Base-by-base conservation (phyloP, 2,888 invertebrate species). In the Carpatolechia fugitivella region DNA sequence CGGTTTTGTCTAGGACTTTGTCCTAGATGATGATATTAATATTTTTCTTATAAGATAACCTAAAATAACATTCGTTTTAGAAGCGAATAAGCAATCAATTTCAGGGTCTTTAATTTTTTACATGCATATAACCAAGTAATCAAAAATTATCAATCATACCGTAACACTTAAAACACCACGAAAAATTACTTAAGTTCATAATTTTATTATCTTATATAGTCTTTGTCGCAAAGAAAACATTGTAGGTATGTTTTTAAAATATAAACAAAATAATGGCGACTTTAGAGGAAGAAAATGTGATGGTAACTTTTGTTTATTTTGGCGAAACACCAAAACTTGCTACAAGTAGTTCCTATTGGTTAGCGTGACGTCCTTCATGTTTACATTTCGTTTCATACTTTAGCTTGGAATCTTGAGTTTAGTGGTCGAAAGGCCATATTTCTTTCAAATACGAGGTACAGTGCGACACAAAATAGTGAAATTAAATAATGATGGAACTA, bases 1-100 rank as follows among this genome's bases (percentile, higher is more conserved):
- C 64, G 55, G 68, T 56, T 58, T 61, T 52, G 46, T 54, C 57
- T 41, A 59, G 70, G 68, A 80, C 81, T 75, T 67, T 63, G 80
- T 79, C 74, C 74, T 33, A 44, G 29, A 44, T n/a, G 31, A 41
- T 35, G 51, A 51, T 40, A 50, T 35, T 38, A 50, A n/a, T 40
- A n/a, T 52, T 41, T 41, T 41, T 40, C 14, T 38, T 29, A 14
- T 1, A 33, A 31, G 18, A 14, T 29, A 13, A 44, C 29, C 20
- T 44, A 44, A 44, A 29, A 44, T 29, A 44, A 44, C 29, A 13
- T 44, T 44, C 44, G 44, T 35, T 49, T 49, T 35, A 10, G 35
- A 49, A 49, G 49, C 35, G 49, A 49, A 49, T 30, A 35, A 35
- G 49, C 31, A 49, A 49, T 35, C 35, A 49, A 31, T 49, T 48